Percentiles rank a stretch among this genome's conserved stretches.
Evolutionary conservation across 1,140 invertebrate genomes (phyloP).

Genomic region (Dreissena polymorpha): DNA sequence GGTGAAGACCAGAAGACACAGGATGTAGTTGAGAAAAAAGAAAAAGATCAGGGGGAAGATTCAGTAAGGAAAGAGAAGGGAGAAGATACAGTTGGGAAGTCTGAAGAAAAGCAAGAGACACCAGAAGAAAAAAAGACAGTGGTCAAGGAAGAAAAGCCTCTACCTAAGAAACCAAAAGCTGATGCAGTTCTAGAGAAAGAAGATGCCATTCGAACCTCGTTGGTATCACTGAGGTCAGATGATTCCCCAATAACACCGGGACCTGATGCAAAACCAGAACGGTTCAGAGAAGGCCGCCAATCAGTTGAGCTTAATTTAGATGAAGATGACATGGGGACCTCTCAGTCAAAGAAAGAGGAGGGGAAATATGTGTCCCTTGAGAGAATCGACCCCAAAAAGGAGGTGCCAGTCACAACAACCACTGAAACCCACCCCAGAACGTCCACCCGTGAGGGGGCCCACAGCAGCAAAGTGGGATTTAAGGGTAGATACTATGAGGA

Average conservation of each 20-base stretch:
- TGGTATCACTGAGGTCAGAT: conserved; percentile 40
- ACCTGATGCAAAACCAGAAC: conserved; percentile 2
- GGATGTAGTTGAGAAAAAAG: conserved; percentile 20
- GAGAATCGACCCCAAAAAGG: conserved; percentile 30
- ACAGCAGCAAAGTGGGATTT: conserved; percentile 42
- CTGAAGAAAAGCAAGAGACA: conserved; percentile 13
- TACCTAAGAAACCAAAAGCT: conserved; percentile 48
- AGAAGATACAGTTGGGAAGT: background rate
- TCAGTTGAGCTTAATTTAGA: too few species aligned
- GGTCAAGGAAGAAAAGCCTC: conserved; percentile 32
- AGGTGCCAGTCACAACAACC: background rate
- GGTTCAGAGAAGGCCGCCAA: background rate
- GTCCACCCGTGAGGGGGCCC: background rate
- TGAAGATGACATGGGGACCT: background rate
- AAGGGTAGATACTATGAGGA: conserved; percentile 38
- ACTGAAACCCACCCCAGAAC: conserved; percentile 9
- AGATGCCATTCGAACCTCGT: conserved; percentile 51
- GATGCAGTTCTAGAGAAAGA: conserved; percentile 48
- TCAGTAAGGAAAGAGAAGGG: conserved; percentile 8
- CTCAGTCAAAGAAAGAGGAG: conserved; percentile 34
- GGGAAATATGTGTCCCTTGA: conserved; percentile 51
- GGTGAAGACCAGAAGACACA: conserved; percentile 14
- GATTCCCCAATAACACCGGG: conserved; percentile 20
- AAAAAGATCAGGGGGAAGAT: conserved; percentile 20
- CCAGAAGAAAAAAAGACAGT: conserved; percentile 14